Percentiles rank a stretch among this genome's conserved stretches.
These are phyloP conservation scores for Eupithecia dodoneata DNA, from an alignment of 2,888 invertebrate species.

Conservation along the genomic window DNA sequence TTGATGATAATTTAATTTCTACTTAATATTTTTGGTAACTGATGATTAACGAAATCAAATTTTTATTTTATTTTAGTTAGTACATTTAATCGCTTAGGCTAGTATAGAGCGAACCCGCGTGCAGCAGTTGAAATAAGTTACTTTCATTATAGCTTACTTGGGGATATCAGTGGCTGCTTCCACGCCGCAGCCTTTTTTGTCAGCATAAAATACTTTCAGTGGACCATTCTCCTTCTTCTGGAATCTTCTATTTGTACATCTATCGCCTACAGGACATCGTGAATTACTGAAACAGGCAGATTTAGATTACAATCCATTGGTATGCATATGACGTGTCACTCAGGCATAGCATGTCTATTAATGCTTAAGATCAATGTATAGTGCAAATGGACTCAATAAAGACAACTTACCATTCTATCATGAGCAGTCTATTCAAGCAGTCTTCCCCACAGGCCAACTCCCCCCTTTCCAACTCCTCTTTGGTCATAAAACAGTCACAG, in stretches of 20 bases:
- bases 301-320: not conserved
- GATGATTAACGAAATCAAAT: too few species aligned
- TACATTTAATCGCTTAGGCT: not conserved
- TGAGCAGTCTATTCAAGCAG: slow-evolving; percentile 97
- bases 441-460: slow-evolving; percentile 97
- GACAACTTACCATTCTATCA: slow-evolving; percentile 97
- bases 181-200: slow-evolving; percentile 97
- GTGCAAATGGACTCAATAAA: not conserved
- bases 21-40: not conserved
- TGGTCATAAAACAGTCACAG: slow-evolving; percentile 96
- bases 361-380: not conserved
- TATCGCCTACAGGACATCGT: slow-evolving; percentile 93
- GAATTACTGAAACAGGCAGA: slow-evolving; percentile 88
- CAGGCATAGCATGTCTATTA: not conserved
- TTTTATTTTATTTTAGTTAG: too few species aligned
- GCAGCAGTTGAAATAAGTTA: not conserved
- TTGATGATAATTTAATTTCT: not conserved
- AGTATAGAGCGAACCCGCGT: not conserved
- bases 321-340: not conserved
- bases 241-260: slow-evolving; percentile 97
- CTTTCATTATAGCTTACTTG: slow-evolving; percentile 79
- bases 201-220: slow-evolving; percentile 94
- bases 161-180: slow-evolving; percentile 89
- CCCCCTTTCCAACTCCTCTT: slow-evolving; percentile 93
- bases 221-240: slow-evolving; percentile 93